Percentiles rank a stretch among this genome's conserved stretches.
Evolutionary conservation across 2,888 invertebrate genomes (phyloP).

Genomic region (Idaea dimidiata): DNA sequence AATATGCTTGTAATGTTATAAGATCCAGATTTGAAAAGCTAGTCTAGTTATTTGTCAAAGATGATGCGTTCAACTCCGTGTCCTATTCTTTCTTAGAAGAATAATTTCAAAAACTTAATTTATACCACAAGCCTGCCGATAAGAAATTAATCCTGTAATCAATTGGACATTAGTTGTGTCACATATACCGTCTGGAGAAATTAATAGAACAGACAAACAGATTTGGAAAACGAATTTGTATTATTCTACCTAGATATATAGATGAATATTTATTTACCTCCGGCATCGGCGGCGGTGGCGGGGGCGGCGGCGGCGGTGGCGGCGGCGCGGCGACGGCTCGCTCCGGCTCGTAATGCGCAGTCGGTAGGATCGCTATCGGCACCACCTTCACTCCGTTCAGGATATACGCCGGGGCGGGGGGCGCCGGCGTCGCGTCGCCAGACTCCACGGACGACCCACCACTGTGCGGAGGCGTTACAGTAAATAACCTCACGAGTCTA

Average conservation of each 20-base stretch:
- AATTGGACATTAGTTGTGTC: no score
- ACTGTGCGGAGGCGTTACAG: constrained; percentile 71
- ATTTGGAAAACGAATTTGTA: no score
- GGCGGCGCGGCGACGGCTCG: constrained; percentile 52
- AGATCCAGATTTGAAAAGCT: no score
- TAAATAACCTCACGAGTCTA: constrained; percentile 59
- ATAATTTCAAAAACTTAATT: no score
- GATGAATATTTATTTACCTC: constrained; percentile 24
- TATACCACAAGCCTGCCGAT: no score
- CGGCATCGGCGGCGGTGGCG: constrained; percentile 54
- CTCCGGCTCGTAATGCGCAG: constrained; percentile 67
- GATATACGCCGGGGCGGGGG: constrained; percentile 79
- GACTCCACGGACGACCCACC: constrained; percentile 37
- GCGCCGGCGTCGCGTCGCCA: constrained; percentile 32
- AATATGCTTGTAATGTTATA: not conserved
- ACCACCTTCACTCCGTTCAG: constrained; percentile 83
- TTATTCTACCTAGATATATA: not conserved
- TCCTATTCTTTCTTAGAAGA: no score
- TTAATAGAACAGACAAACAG: no score
- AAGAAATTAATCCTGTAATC: no score
- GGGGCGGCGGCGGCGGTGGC: constrained; percentile 53
- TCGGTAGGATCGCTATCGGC: constrained; percentile 72
- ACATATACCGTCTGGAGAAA: no score
- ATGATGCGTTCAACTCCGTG: no score
- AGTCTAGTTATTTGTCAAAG: no score